phyloP scores from a whole-genome alignment of 2,113 vertebrate species.

The Actinemys pallida region DNA sequence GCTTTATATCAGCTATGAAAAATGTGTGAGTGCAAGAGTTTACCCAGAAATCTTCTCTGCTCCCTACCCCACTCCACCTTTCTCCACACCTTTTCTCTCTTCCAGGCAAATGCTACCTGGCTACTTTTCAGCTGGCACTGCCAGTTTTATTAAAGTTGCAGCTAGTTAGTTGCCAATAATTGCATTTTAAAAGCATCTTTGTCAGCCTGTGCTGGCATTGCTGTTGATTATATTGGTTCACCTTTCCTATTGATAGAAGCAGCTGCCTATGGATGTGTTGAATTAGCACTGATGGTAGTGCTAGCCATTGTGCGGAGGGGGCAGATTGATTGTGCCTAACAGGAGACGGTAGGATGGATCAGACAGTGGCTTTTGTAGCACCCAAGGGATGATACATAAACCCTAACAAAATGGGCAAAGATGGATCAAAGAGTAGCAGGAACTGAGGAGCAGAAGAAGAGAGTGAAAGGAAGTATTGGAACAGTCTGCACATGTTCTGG shows the following conservation, averaged over 20 bases:
- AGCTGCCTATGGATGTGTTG: neutral
- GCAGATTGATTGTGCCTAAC: neutral
- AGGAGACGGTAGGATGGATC: neutral
- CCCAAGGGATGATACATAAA: neutral
- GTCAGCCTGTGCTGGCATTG: neutral
- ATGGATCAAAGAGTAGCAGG: neutral
- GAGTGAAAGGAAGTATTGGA: neutral
- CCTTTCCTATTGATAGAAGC: slow-evolving; percentile 20
- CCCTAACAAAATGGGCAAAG: neutral
- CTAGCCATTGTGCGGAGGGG: neutral
- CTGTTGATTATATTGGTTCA: neutral
- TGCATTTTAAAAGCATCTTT: neutral
- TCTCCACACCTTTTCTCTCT: slow-evolving; percentile 28
- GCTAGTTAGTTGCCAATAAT: neutral
- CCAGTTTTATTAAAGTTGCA: neutral
- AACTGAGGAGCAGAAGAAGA: neutral
- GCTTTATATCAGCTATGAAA: slow-evolving; percentile 1
- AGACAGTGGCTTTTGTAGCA: neutral
- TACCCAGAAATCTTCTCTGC: slow-evolving; percentile 1
- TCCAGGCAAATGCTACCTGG: slow-evolving; percentile 15
- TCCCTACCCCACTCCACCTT: neutral
- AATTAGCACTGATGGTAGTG: neutral
- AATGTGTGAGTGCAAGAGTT: neutral
- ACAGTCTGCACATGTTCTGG: neutral
- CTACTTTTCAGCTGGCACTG: slow-evolving; percentile 29